These are phyloP conservation scores for Anguilla marmorata DNA, from an alignment of 2,797 vertebrate genomes.

Conservation along the genomic window DNA sequence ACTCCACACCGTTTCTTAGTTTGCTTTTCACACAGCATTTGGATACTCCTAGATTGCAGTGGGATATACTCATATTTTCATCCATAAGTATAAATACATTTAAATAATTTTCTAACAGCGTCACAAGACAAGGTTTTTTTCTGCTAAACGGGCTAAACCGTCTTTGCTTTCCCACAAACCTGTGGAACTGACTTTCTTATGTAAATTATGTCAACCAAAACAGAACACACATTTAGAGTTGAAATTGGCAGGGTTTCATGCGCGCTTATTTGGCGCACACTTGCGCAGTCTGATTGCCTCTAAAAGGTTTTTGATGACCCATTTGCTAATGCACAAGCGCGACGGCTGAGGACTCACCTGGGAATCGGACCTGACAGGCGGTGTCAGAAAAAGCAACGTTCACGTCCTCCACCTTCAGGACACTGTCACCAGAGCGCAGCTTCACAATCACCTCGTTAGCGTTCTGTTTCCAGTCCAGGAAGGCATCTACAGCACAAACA, in stretches of 20 bases:
- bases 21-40: not conserved
- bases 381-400: slow-evolving; percentile 83
- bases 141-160: not conserved
- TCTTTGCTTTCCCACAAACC: not conserved
- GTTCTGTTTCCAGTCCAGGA: slow-evolving; percentile 95
- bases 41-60: too few relatives aligned
- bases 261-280: not conserved
- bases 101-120: not conserved
- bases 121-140: not conserved
- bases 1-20: too few relatives aligned
- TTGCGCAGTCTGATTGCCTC: not conserved
- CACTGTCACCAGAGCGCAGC: slow-evolving; percentile 78
- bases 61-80: not conserved
- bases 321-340: not conserved
- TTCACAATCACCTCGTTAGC: slow-evolving; percentile 88
- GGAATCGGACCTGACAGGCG: slow-evolving; percentile 79
- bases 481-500: slow-evolving; percentile 75
- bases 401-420: slow-evolving; percentile 81
- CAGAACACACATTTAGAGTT: not conserved
- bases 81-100: not conserved
- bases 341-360: slow-evolving; percentile 63
- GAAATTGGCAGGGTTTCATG: not conserved
- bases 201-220: not conserved
- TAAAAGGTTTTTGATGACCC: not conserved
- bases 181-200: not conserved